These are phyloP conservation scores for Anoplophora glabripennis DNA, from an alignment of 1,140 invertebrate genomes.

Conservation along the genomic window DNA sequence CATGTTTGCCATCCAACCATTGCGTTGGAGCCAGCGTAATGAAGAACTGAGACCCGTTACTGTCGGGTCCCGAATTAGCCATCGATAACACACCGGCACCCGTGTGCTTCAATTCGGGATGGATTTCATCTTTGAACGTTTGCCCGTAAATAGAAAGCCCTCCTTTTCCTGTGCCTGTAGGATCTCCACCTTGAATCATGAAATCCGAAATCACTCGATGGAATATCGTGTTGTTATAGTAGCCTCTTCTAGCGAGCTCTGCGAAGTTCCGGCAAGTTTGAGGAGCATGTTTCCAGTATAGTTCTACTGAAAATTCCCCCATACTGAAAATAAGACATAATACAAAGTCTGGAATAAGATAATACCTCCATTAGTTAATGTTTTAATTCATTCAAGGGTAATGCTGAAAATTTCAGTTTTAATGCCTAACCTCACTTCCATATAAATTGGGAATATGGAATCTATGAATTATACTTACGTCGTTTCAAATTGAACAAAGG, in stretches of 20 bases:
- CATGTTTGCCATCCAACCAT: conserved; percentile 96
- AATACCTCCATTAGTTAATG: not conserved
- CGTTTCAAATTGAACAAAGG: conserved; percentile 76
- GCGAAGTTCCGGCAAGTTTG: conserved; percentile 96
- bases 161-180: conserved; percentile 87
- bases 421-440: too few relatives aligned
- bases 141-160: conserved; percentile 96
- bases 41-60: conserved; percentile 98
- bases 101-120: conserved; percentile 90
- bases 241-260: conserved; percentile 85
- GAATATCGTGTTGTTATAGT: conserved; percentile 96
- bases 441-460: too few relatives aligned
- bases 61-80: conserved; percentile 91
- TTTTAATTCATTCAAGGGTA: too few relatives aligned
- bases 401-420: too few relatives aligned
- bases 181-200: conserved; percentile 97
- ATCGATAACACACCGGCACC: conserved; percentile 70
- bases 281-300: conserved; percentile 98
- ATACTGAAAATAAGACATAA: conserved; percentile 77
- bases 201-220: conserved; percentile 95
- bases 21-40: conserved; percentile 95
- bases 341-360: conserved; percentile 17
- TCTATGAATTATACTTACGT: conserved; percentile 57
- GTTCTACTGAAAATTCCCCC: conserved; percentile 86
- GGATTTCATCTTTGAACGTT: conserved; percentile 94